Evolutionary conservation across 2,113 vertebrate species (phyloP), one percentile per base, ranked within the genome.

Genomic region (Maccullochella peelii): DNA sequence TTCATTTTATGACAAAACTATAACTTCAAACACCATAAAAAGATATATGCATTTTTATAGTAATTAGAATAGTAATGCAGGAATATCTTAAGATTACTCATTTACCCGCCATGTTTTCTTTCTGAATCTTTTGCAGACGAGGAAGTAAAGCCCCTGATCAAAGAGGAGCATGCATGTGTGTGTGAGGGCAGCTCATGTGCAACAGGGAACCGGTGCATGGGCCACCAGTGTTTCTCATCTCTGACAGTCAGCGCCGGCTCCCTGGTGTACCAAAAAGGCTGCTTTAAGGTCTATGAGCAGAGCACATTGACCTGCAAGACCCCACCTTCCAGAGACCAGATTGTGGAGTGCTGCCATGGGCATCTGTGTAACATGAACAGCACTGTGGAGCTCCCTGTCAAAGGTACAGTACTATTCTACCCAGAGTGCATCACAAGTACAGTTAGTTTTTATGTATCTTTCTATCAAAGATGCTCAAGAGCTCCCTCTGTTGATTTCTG

Each of bases 301-400:
- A 96, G 98, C 65, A 97, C 97, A 23, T 93, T 99, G 97, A 99
- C 98, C 0, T 99, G 98, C 93, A 98, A 98, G 92, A 99, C 98
- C 0, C 98, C 98, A 0, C 98, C 98, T 0, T 98, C 98, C 23
- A 95, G 96, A 7, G 97, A 98, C 92, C 98, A 99, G 88, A 97
- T 96, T 0, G 98, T 99, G 16, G 97, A 98, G 86, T 99, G 98
- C 94, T 99, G 98, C 94, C 96, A 97, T 7, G 97, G 97, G 0
- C 94, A 98, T 90, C 95, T 99, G 93, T 99, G 98, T 83, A 99
- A 99, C 94, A 93, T 97, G 93, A 99, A 99, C 92, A 96, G 96
- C 94, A 98, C 97, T 0, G 98, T 97, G 0, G 94, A 96, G 90
- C 92, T 99, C 81, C 97, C 97, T 5, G 95, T 96, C 7, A 96